These are phyloP conservation scores for Orchesella flavescens DNA, from an alignment of 2,888 invertebrate species.

Conservation along the genomic window DNA sequence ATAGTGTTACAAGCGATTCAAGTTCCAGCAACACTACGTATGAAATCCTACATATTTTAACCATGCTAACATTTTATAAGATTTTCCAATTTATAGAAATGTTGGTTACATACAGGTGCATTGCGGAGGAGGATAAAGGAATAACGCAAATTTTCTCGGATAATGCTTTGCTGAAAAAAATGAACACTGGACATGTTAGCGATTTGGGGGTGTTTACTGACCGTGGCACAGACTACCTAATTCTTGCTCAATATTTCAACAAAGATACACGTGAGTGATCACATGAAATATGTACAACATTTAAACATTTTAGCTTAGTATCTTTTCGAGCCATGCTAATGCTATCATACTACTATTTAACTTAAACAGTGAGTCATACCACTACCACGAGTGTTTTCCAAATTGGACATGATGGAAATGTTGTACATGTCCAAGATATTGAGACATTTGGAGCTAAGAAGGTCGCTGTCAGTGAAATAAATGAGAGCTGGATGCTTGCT, in stretches of 20 bases:
- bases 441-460: slow-evolving; percentile 50
- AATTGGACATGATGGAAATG: slow-evolving; percentile 8
- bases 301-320: too few relatives aligned
- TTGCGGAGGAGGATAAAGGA: background rate
- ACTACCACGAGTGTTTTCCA: slow-evolving; percentile 49
- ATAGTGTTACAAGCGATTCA: slow-evolving; percentile 59
- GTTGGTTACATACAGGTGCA: slow-evolving; percentile 42
- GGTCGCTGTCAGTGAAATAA: slow-evolving; percentile 44
- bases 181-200: slow-evolving; percentile 60
- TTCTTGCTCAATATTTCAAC: slow-evolving; percentile 67
- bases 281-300: too few relatives aligned
- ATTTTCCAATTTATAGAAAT: too few relatives aligned
- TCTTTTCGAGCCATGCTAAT: too few relatives aligned
- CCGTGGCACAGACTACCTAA: slow-evolving; percentile 58
- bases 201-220: slow-evolving; percentile 67
- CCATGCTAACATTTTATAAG: too few relatives aligned
- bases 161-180: background rate
- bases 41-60: slow-evolving; percentile 1
- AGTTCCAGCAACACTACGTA: slow-evolving; percentile 66
- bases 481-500: slow-evolving; percentile 57
- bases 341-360: too few relatives aligned
- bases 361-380: slow-evolving; percentile 52
- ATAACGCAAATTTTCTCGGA: slow-evolving; percentile 40
- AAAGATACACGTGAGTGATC: slow-evolving; percentile 40
- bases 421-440: slow-evolving; percentile 60